Conservation (phyloP, 2,113 vertebrate species). For the Pelmatolapia mariae region DNA sequence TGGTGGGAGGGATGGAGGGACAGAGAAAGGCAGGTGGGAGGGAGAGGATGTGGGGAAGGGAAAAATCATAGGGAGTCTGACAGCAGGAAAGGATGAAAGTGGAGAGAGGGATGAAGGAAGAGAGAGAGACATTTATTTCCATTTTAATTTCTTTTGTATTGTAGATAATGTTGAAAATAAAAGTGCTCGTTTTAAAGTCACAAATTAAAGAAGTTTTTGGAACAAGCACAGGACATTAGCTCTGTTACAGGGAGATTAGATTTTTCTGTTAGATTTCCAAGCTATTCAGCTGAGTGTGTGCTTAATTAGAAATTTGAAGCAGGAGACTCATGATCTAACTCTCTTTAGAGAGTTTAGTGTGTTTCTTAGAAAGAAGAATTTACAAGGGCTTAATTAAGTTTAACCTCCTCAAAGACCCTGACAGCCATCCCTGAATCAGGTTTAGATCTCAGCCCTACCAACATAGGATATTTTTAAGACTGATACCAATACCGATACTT, state of each 20-base stretch:
- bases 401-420: background rate
- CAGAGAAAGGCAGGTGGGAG: background rate
- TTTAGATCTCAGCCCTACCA: background rate
- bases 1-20: background rate
- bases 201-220: background rate
- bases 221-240: background rate
- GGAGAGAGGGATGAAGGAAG: background rate
- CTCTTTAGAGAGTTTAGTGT: background rate
- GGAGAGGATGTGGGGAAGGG: background rate
- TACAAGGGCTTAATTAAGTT: background rate
- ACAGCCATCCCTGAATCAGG: background rate
- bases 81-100: conserved; percentile 29
- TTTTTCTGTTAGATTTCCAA: background rate
- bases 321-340: background rate
- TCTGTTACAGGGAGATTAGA: background rate
- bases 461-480: background rate
- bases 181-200: background rate
- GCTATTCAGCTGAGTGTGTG: background rate
- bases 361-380: background rate
- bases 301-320: background rate
- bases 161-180: background rate
- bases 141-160: background rate
- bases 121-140: background rate
- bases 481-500: background rate
- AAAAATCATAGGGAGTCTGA: conserved; percentile 26